These are phyloP conservation scores for Toxostoma redivivum DNA, from an alignment of 2,113 vertebrate species.

Conservation along the genomic window DNA sequence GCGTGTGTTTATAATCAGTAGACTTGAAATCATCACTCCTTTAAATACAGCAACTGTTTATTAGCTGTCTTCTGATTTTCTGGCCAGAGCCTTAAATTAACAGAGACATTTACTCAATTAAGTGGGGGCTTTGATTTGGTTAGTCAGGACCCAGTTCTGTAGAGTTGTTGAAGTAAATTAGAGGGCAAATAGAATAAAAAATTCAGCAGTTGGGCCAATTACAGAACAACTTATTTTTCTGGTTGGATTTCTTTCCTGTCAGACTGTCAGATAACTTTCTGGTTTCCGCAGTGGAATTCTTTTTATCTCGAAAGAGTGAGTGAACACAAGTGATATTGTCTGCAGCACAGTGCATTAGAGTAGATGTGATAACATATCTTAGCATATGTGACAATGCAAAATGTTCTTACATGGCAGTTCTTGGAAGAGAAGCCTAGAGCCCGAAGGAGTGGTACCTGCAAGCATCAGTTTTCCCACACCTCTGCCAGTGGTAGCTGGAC, in stretches of 20 bases:
- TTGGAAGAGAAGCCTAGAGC: background rate
- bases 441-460: background rate
- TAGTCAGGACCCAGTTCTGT: slow-evolving; percentile 1
- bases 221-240: slow-evolving; percentile 14
- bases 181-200: slow-evolving; percentile 11
- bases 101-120: slow-evolving; percentile 38
- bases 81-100: slow-evolving; percentile 45
- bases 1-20: slow-evolving; percentile 26
- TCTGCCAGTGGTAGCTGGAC: background rate
- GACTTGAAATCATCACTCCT: slow-evolving; percentile 18
- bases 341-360: background rate
- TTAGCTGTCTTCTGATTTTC: slow-evolving; percentile 53
- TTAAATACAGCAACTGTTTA: slow-evolving; percentile 59
- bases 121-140: slow-evolving; percentile 42
- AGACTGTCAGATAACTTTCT: slow-evolving; percentile 11
- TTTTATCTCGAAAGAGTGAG: background rate
- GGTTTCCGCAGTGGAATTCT: background rate
- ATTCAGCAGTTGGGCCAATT: background rate
- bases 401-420: background rate
- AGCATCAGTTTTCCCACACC: background rate
- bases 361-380: background rate
- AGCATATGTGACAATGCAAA: background rate
- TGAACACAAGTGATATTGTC: background rate
- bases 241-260: background rate
- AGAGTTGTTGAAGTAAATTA: slow-evolving; percentile 23